phyloP scores from a whole-genome alignment of 2,113 vertebrate genomes.

The Glareola pratincola region DNA sequence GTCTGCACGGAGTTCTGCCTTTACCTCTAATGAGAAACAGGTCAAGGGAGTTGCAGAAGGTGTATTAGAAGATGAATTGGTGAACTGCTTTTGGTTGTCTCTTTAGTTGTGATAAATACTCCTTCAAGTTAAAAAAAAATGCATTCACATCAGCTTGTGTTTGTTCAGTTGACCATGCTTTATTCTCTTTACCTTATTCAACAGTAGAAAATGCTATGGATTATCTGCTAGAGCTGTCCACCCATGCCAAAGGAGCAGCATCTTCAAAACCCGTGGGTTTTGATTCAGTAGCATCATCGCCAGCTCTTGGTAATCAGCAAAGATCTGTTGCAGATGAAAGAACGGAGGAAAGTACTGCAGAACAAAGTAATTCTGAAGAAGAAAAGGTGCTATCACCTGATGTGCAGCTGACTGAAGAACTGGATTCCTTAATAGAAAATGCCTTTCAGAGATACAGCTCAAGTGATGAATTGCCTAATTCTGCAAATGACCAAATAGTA shows the following conservation, averaged over 20 bases:
- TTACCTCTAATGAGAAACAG: not conserved
- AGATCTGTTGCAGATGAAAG: not conserved
- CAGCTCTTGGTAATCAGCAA: conserved; percentile 59
- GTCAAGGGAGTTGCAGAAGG: not conserved
- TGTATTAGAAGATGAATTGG: not conserved
- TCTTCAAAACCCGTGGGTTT: conserved; percentile 71
- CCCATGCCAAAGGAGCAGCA: conserved; percentile 75
- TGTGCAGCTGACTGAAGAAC: conserved; percentile 75
- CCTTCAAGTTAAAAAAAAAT: not conserved
- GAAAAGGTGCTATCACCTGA: conserved; percentile 40
- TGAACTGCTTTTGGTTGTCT: not conserved
- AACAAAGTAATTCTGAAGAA: not conserved
- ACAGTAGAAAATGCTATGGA: conserved; percentile 94
- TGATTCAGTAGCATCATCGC: conserved; percentile 74
- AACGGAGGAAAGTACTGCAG: not conserved
- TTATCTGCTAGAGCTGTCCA: conserved; percentile 89
- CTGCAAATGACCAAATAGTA: conserved; percentile 36
- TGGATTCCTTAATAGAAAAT: conserved; percentile 81
- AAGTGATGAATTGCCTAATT: conserved; percentile 30
- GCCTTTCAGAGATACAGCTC: conserved; percentile 72
- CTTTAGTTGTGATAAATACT: not conserved
- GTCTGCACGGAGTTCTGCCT: not conserved
- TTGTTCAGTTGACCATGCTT: conserved; percentile 1
- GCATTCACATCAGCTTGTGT: not conserved
- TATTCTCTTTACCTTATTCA: conserved; percentile 12